phyloP scores from a whole-genome alignment of 2,888 invertebrate species.

The Drosophila setosimentum region DNA sequence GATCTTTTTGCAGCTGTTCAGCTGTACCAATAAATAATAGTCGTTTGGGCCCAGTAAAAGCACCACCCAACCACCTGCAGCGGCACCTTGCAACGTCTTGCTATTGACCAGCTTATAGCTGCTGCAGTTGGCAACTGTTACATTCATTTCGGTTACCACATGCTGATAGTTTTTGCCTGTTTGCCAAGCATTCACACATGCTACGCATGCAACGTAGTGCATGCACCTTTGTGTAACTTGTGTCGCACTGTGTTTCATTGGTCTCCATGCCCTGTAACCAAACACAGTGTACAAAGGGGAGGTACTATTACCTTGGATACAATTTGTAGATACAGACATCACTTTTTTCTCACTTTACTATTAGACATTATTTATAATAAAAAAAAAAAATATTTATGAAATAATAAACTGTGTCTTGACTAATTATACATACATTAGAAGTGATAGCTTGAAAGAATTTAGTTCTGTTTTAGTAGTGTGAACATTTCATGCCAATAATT shows the following conservation, averaged over 20 bases:
- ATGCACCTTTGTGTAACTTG: conserved; percentile 19
- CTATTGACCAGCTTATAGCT: conserved; percentile 4
- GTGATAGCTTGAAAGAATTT: background rate
- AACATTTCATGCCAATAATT: background rate
- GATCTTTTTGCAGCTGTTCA: background rate
- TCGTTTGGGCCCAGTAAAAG: background rate
- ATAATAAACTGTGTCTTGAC: background rate
- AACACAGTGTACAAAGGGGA: background rate
- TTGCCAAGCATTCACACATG: conserved; percentile 22
- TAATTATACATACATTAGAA: background rate
- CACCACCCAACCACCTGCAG: conserved; percentile 10
- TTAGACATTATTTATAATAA: background rate
- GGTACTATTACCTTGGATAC: too few relatives aligned
- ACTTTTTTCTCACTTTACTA: background rate
- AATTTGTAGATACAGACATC: background rate
- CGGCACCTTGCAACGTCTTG: conserved; percentile 29
- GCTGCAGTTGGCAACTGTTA: conserved; percentile 9
- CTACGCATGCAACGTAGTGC: background rate
- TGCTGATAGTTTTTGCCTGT: conserved; percentile 17
- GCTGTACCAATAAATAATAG: conserved; percentile 11
- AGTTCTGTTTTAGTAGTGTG: background rate
- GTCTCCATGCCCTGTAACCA: conserved; percentile 12
- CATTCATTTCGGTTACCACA: conserved; percentile 20
- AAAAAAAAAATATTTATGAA: background rate
- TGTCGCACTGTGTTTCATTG: conserved; percentile 39